Conservation (phyloP, 2,888 invertebrate species). For the Meliscaeva auricollis region DNA sequence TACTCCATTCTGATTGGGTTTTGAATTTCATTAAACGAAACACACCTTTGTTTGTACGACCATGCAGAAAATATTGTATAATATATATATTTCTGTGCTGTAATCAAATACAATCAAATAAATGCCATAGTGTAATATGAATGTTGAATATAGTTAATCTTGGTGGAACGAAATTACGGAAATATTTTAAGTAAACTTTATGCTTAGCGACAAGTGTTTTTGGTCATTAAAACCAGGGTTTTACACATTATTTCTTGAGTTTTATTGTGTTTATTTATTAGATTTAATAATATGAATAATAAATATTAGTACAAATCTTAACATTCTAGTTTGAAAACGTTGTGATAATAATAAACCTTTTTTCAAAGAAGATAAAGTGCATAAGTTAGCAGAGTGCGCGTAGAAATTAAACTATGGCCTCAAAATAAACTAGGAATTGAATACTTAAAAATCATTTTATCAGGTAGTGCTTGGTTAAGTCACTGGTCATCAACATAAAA, state of each 20-base stretch:
- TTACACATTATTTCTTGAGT: neutral
- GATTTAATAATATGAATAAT: too few relatives aligned
- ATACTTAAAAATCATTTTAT: too few relatives aligned
- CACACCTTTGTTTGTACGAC: constrained; percentile 38
- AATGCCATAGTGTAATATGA: neutral
- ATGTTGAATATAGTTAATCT: neutral
- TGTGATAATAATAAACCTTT: too few relatives aligned
- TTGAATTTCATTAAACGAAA: constrained; percentile 41
- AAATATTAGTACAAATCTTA: too few relatives aligned
- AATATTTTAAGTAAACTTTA: neutral
- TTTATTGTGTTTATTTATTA: too few relatives aligned
- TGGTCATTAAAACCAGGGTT: neutral
- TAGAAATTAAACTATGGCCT: too few relatives aligned
- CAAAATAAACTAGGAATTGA: too few relatives aligned
- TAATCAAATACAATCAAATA: constrained; percentile 8
- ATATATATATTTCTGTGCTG: constrained; percentile 37
- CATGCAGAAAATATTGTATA: constrained; percentile 45
- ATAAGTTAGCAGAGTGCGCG: too few relatives aligned
- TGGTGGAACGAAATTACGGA: constrained; percentile 10
- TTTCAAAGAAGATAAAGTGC: too few relatives aligned
- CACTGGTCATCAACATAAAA: too few relatives aligned
- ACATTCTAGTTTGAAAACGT: too few relatives aligned
- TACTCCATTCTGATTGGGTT: constrained; percentile 6
- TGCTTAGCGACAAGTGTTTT: neutral
- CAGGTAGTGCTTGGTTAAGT: too few relatives aligned